These are phyloP conservation scores for Andrena dorsata DNA, from an alignment of 2,888 invertebrate genomes.

Conservation along the genomic window DNA sequence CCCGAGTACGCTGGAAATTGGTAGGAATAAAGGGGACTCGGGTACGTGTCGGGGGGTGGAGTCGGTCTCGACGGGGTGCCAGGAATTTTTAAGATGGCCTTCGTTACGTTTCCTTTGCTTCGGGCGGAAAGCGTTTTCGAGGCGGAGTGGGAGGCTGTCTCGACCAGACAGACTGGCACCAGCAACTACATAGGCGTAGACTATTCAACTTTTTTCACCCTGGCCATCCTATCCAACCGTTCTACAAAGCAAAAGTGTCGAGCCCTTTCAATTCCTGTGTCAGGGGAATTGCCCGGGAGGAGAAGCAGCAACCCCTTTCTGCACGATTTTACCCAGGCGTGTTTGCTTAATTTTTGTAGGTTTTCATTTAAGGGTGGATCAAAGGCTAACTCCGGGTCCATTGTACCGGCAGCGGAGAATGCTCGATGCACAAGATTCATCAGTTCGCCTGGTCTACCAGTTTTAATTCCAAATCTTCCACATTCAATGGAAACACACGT, in stretches of 20 bases:
- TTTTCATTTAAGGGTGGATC: not conserved
- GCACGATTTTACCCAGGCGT: not conserved
- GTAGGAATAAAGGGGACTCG: conserved; percentile 54
- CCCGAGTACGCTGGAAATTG: conserved; percentile 55
- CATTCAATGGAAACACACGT: too few relatives aligned
- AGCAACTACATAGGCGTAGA: conserved; percentile 70
- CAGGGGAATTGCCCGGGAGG: not conserved
- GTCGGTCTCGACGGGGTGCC: conserved; percentile 74
- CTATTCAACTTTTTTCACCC: conserved; percentile 44
- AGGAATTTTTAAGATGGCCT: conserved; percentile 77
- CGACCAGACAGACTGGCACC: conserved; percentile 79
- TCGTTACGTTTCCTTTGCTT: conserved; percentile 75
- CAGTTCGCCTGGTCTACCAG: too few relatives aligned
- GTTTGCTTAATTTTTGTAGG: conserved; percentile 3
- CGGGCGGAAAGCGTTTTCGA: conserved; percentile 66
- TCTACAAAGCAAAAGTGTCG: conserved; percentile 16
- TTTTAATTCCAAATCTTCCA: too few relatives aligned
- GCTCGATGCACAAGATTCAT: too few relatives aligned
- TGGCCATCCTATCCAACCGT: not conserved
- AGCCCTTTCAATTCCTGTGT: conserved; percentile 6
- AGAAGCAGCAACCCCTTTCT: conserved; percentile 9
- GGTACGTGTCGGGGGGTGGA: conserved; percentile 71
- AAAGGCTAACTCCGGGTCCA: too few relatives aligned
- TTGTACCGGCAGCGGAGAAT: too few relatives aligned
- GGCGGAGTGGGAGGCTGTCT: conserved; percentile 54